Evolutionary conservation across 2,113 vertebrate genomes (phyloP), one percentile per base, ranked within the genome.

Genomic region (Blennius ocellaris): DNA sequence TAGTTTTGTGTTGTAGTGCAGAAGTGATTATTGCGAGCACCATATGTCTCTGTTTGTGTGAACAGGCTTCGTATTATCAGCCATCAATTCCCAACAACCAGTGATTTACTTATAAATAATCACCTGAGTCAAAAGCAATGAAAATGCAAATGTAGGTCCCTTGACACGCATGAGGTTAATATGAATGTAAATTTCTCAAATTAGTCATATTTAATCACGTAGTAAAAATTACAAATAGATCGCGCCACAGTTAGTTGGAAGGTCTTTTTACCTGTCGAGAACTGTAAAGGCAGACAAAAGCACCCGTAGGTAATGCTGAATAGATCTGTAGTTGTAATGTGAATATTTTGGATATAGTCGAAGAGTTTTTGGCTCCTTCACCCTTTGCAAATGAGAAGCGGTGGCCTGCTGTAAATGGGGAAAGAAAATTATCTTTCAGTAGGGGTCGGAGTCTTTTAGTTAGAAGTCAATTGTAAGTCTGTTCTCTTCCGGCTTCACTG

Each of bases 1-100:
- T 47, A 51, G 80, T 62, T 39, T 81, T 44, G 14, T 71, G 52
- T 52, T 67, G 58, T 66, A 58, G 50, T 68, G 44, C 49, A 69
- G 41, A 5, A 1, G 5, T 43, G 44, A 47, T 51, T 21, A 48
- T 51, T 77, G 6, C 11, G 5, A 62, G 4, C 21, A 39, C 51
- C 15, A 14, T 55, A 16, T 56, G 54, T 37, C 11, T 48, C 11
- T 43, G 6, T 56, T n/a, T 73, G n/a, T 37, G 43, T 53, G n/a
- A 64, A 58, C 56, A 72, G 49, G 48, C 52, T 55, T 3, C 8
- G 30, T 16, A 61, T 61, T 60, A 55, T 16, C 48, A 51, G 50
- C 3, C 11, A 48, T 14, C 15, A 48, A 30, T 49, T 57, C 44
- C 15, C 40, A 67, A 51, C 21, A 51, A 51, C 16, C 16, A 10